Evolutionary conservation across 2,888 invertebrate genomes (phyloP).

Genomic region (Polymixis lichenea): DNA sequence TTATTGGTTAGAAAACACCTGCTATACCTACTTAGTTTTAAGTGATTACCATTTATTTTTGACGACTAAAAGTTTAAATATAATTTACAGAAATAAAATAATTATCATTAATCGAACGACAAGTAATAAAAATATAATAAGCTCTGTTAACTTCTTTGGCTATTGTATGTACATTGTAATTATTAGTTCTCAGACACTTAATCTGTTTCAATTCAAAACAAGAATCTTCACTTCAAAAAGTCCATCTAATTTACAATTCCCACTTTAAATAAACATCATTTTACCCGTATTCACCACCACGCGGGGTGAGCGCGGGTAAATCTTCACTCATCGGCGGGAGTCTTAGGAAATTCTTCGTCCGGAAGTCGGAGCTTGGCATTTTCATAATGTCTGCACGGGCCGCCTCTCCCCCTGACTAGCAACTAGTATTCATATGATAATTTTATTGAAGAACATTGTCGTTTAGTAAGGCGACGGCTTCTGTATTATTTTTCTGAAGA

Average conservation of each 20-base stretch:
- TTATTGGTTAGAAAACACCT: no score
- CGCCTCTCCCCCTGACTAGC: conserved; percentile 62
- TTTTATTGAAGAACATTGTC: conserved; percentile 77
- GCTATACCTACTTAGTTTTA: no score
- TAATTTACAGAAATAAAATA: no score
- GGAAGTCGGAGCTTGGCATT: conserved; percentile 86
- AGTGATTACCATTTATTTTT: no score
- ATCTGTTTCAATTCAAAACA: not conserved
- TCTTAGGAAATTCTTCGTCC: conserved; percentile 87
- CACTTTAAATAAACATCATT: conserved; percentile 60
- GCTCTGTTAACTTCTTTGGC: no score
- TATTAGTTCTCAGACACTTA: conserved; percentile 7
- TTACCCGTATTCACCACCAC: conserved; percentile 42
- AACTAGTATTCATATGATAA: conserved; percentile 88
- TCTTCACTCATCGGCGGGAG: conserved; percentile 72
- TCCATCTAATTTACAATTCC: conserved; percentile 50
- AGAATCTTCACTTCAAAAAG: conserved; percentile 28
- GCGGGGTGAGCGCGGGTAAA: conserved; percentile 47
- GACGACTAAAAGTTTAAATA: no score
- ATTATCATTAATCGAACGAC: no score
- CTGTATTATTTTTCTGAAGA: not conserved
- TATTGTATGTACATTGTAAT: no score
- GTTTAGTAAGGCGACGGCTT: conserved; percentile 67
- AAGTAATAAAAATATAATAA: no score
- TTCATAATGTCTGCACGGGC: conserved; percentile 83